Base-by-base conservation (phyloP, 2,797 vertebrate species). In the Vireo griseus region DNA sequence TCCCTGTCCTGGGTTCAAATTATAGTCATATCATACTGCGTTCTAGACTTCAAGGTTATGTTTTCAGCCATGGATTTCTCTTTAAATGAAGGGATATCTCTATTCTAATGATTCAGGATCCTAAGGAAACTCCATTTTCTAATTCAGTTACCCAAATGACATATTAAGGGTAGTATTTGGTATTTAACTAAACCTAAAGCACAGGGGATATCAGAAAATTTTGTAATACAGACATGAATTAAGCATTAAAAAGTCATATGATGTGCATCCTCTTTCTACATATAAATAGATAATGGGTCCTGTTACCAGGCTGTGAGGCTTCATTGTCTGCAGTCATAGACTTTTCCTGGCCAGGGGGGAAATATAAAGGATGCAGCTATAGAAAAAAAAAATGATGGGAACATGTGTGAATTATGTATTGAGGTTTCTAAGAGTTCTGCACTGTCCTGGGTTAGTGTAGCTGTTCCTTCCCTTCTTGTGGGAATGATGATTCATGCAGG, bases 361-460 rank as follows among this genome's bases (percentile, higher is more conserved):
- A 82, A 86, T 68, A 74, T 33, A 85, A 92, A 86, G 33, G 47
- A 73, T 74, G 18, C 20, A 75, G n/a, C 58, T 54, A 67, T 48
- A 78, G 54, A 2, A 5, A 20, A 61, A 39, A 28, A 68, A 57
- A 52, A 13, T 21, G 4, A 29, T 58, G 80, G 33, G 39, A 94
- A 73, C n/a, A 45, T 33, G 31, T 39, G 24, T 95, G 81, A 96
- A 93, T 96, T 94, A 93, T 90, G 33, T 57, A 95, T 91, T 81
- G 76, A 84, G 42, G 63, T 73, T 94, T 92, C 63, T 67, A 68
- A 65, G 62, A 74, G 55, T 52, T 80, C 76, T 93, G 61, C 11
- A 11, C 20, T 81, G 69, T 55, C 66, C 65, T 94, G 33, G 7
- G 7, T 81, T 75, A 55, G 40, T 22, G 59, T 71, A 81, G 48